Conservation (phyloP, 1,140 invertebrate species). For the Anagrus nilaparvatae region DNA sequence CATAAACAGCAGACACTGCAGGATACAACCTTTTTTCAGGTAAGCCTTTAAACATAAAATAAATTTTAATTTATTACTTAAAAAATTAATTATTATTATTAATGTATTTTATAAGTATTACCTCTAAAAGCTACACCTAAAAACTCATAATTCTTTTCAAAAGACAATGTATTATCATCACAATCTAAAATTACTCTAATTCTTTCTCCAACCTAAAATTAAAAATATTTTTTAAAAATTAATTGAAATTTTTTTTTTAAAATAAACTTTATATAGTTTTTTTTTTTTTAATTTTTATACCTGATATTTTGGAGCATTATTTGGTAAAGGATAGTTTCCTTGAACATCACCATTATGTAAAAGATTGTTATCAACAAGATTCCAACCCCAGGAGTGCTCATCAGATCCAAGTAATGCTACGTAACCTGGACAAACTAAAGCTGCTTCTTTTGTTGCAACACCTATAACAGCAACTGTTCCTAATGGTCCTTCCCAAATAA, state of each 20-base stretch:
- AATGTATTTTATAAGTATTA: conserved; percentile 29
- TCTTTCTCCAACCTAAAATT: conserved; percentile 82
- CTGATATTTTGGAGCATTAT: conserved; percentile 97
- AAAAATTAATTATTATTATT: background rate
- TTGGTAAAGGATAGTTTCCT: conserved; percentile 89
- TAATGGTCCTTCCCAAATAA: conserved; percentile 97
- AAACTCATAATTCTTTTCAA: conserved; percentile 98
- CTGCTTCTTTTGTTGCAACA: conserved; percentile 89
- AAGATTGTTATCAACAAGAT: conserved; percentile 95
- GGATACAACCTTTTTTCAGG: conserved; percentile 91
- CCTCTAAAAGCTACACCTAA: conserved; percentile 94
- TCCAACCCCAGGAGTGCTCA: conserved; percentile 98
- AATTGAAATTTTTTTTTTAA: no score
- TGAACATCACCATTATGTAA: conserved; percentile 93
- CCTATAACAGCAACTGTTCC: conserved; percentile 93
- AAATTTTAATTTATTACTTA: background rate
- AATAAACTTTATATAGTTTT: conserved; percentile 1
- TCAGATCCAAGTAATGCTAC: conserved; percentile 89
- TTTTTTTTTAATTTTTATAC: conserved; percentile 41
- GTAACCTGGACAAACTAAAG: conserved; percentile 86
- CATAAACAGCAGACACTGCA: conserved; percentile 95
- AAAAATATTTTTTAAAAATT: conserved; percentile 8
- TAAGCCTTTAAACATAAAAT: conserved; percentile 56
- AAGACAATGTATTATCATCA: conserved; percentile 92
- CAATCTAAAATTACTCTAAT: conserved; percentile 96